Evolutionary conservation across 2,113 vertebrate species (phyloP).

Genomic region (Athene cunicularia): DNA sequence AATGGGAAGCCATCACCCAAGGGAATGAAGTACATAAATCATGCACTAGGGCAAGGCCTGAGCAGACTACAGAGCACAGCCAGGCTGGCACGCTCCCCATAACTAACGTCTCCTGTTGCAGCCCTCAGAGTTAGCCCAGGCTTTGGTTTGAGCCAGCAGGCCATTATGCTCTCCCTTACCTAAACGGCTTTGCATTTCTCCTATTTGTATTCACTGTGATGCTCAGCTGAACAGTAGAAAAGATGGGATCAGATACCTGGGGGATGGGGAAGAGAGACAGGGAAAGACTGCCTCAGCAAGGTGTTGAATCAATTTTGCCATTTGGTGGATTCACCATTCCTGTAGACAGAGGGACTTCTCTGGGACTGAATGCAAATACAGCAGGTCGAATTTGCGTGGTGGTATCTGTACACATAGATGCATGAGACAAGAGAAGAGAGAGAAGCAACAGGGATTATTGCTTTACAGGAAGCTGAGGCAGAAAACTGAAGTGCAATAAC

Average conservation of each 20-base stretch:
- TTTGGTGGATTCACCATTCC: background rate
- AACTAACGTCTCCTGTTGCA: background rate
- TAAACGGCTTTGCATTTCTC: background rate
- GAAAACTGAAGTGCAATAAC: background rate
- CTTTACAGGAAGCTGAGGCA: background rate
- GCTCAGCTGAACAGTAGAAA: background rate
- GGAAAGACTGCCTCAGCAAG: background rate
- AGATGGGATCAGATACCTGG: background rate
- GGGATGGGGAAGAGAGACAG: background rate
- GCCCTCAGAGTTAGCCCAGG: background rate
- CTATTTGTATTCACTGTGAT: background rate
- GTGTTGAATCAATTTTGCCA: background rate
- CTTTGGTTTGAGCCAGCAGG: background rate
- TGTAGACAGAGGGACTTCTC: background rate
- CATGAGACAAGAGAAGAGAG: background rate
- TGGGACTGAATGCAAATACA: background rate
- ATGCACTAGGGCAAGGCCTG: background rate
- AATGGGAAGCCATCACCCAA: background rate
- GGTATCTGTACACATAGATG: background rate
- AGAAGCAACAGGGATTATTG: background rate
- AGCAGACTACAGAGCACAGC: background rate
- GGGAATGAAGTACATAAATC: background rate
- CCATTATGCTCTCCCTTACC: background rate
- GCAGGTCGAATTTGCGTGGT: background rate
- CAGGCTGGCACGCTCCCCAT: background rate